Evolutionary conservation across 2,888 invertebrate genomes (phyloP).

Genomic region (Ennomos erosarius): DNA sequence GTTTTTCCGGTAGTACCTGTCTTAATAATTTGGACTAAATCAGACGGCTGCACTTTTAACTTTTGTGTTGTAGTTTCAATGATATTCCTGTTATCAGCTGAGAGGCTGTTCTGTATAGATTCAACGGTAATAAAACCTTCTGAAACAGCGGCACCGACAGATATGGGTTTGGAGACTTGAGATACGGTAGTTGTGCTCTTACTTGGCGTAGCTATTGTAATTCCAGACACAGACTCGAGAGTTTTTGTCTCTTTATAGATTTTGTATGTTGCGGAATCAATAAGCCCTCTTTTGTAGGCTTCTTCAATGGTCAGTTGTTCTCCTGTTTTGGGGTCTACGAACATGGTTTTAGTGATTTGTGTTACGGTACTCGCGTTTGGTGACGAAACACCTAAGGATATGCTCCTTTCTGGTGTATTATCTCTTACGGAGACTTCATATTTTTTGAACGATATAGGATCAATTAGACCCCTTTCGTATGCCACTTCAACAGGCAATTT

Average conservation of each 20-base stretch:
- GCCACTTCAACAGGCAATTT: slow-evolving; percentile 90
- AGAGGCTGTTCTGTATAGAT: slow-evolving; percentile 76
- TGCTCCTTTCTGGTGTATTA: slow-evolving; percentile 51
- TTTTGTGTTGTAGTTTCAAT: slow-evolving; percentile 51
- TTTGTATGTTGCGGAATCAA: slow-evolving; percentile 59
- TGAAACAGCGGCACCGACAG: slow-evolving; percentile 85
- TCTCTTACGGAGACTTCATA: slow-evolving; percentile 71
- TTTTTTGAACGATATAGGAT: slow-evolving; percentile 78
- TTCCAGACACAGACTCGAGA: slow-evolving; percentile 30
- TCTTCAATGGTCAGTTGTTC: slow-evolving; percentile 89
- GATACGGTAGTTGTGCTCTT: slow-evolving; percentile 53
- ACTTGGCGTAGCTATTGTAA: slow-evolving; percentile 39
- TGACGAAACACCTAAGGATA: slow-evolving; percentile 37
- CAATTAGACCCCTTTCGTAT: slow-evolving; percentile 73
- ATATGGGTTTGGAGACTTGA: slow-evolving; percentile 78
- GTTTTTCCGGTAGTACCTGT: slow-evolving; percentile 86
- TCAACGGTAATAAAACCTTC: slow-evolving; percentile 84
- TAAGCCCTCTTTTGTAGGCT: slow-evolving; percentile 85
- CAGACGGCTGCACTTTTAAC: slow-evolving; percentile 56
- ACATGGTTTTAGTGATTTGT: slow-evolving; percentile 44
- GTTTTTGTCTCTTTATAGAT: slow-evolving; percentile 46
- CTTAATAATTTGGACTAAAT: slow-evolving; percentile 85
- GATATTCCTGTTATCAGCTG: slow-evolving; percentile 64
- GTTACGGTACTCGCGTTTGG: slow-evolving; percentile 45
- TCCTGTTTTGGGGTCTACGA: slow-evolving; percentile 89